Evolutionary conservation across 2,888 invertebrate species (phyloP).

Genomic region (Tetranychus piercei): DNA sequence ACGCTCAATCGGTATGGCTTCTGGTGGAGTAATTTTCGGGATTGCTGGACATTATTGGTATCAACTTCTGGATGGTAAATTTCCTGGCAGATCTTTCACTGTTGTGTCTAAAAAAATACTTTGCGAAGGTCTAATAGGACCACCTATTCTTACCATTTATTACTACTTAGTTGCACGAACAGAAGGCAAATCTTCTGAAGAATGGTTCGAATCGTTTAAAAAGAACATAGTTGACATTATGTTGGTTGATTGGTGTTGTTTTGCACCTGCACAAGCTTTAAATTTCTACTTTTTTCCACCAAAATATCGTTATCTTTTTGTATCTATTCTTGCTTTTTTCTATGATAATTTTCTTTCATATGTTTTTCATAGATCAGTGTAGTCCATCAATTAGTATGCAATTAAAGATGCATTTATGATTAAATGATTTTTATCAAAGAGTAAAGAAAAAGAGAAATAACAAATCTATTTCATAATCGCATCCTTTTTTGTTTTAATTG

Average conservation of each 20-base stretch:
- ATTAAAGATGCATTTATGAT: no score
- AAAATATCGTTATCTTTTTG: slow-evolving; percentile 65
- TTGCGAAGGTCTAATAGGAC: slow-evolving; percentile 47
- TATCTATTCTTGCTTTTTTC: slow-evolving; percentile 60
- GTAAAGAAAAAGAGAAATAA: no score
- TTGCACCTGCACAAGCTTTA: slow-evolving; percentile 74
- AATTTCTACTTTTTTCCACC: slow-evolving; percentile 69
- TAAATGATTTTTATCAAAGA: no score
- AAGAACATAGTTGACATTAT: slow-evolving; percentile 31
- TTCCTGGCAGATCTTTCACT: slow-evolving; percentile 31
- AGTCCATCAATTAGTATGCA: no score
- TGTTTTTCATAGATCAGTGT: slow-evolving; percentile 23
- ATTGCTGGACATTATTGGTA: slow-evolving; percentile 74
- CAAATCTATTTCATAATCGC: no score
- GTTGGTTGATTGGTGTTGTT: slow-evolving; percentile 67
- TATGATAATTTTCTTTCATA: slow-evolving; percentile 68
- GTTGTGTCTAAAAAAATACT: slow-evolving; percentile 52
- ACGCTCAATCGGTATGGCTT: no score
- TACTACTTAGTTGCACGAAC: slow-evolving; percentile 58
- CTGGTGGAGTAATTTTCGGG: slow-evolving; percentile 40
- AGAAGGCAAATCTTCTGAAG: slow-evolving; percentile 44
- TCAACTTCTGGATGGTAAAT: slow-evolving; percentile 44
- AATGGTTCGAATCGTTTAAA: slow-evolving; percentile 43
- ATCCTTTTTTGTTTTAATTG: no score
- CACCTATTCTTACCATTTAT: slow-evolving; percentile 57